phyloP scores from a whole-genome alignment of 1,140 invertebrate genomes.

The Formica exsecta region DNA sequence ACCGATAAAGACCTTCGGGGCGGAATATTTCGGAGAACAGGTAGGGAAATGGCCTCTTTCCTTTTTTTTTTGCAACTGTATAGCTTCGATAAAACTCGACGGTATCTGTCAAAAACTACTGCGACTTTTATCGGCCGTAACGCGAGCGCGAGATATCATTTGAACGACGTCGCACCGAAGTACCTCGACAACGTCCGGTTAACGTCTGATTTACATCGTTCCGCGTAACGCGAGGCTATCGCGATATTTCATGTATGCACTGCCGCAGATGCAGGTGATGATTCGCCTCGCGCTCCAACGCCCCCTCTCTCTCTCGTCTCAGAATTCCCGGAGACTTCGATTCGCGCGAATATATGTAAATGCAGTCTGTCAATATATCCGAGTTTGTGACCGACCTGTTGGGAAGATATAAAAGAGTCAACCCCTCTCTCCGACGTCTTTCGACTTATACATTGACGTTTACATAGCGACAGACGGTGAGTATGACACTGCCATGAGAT shows the following conservation, averaged over 20 bases:
- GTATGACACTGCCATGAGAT: slow-evolving; percentile 33
- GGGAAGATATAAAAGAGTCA: slow-evolving; percentile 43
- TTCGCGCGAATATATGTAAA: slow-evolving; percentile 56
- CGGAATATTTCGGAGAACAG: neutral
- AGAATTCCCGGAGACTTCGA: neutral
- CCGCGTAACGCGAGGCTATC: neutral
- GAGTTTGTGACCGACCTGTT: slow-evolving; percentile 47
- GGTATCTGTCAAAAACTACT: slow-evolving; percentile 49
- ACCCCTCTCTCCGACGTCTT: slow-evolving; percentile 22
- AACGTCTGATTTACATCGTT: slow-evolving; percentile 44
- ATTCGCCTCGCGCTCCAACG: neutral
- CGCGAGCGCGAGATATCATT: neutral
- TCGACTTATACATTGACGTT: slow-evolving; percentile 53
- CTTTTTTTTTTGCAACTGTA: neutral
- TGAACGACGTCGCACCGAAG: neutral
- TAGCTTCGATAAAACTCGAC: slow-evolving; percentile 41
- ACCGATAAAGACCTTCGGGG: neutral
- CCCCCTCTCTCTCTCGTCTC: neutral
- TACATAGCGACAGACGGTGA: slow-evolving; percentile 11
- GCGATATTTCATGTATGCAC: slow-evolving; percentile 14
- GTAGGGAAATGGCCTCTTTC: neutral
- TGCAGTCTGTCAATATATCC: slow-evolving; percentile 57
- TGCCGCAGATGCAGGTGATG: slow-evolving; percentile 10
- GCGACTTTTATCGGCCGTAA: slow-evolving; percentile 49
- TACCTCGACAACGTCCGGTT: neutral